Conservation (phyloP, 2,797 vertebrate genomes). For the Myotis myotis region DNA sequence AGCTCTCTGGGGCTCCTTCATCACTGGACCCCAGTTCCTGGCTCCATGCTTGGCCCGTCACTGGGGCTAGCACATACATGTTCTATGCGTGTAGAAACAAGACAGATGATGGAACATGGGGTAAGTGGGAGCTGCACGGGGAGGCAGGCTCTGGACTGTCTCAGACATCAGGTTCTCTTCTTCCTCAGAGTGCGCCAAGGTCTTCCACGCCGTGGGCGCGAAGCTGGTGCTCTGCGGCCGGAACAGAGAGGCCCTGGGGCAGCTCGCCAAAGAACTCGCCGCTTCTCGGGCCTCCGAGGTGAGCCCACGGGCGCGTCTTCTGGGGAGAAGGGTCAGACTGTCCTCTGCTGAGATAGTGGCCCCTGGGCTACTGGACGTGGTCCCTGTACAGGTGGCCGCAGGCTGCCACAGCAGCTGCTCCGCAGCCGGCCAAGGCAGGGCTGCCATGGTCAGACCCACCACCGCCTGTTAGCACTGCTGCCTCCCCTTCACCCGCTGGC, state of each 20-base stretch:
- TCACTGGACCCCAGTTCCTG: no score
- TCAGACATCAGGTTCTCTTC: conserved; percentile 24
- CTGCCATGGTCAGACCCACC: fast-evolving
- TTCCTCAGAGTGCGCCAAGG: conserved; percentile 91
- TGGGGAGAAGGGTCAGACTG: background rate
- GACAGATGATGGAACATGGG: background rate
- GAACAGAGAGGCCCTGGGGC: conserved; percentile 87
- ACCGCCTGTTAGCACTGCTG: background rate
- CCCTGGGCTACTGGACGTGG: background rate
- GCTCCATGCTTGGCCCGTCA: background rate
- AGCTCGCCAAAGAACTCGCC: conserved; percentile 87
- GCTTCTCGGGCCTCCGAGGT: conserved; percentile 76
- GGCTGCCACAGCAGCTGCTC: no score
- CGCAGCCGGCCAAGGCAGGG: background rate
- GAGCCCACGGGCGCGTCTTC: background rate
- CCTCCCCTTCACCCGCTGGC: background rate
- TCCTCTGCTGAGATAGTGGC: background rate
- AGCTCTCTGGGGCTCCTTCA: background rate
- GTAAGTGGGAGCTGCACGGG: background rate
- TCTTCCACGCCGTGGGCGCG: conserved; percentile 92
- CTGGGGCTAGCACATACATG: background rate
- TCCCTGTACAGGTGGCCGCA: no score
- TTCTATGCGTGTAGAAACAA: background rate
- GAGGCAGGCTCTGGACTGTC: background rate
- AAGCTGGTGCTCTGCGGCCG: conserved; percentile 94